phyloP scores from a whole-genome alignment of 2,113 vertebrate species.

The Calypte anna region DNA sequence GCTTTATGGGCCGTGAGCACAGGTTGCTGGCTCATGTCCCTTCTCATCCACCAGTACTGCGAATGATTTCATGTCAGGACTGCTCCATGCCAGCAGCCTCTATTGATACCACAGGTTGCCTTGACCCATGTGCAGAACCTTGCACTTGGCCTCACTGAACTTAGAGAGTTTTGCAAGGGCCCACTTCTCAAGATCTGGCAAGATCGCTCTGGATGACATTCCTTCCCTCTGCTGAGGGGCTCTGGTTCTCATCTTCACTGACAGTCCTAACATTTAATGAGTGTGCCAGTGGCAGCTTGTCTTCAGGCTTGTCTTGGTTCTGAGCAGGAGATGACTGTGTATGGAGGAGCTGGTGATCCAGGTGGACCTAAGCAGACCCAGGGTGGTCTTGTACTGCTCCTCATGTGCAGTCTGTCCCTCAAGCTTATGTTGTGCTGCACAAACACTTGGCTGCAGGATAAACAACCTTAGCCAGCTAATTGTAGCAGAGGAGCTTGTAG shows the following conservation, averaged over 20 bases:
- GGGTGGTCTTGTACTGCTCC: not conserved
- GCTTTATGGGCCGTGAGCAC: not conserved
- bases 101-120: not conserved
- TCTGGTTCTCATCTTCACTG: not conserved
- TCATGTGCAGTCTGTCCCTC: not conserved
- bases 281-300: not conserved
- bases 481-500: not conserved
- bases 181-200: not conserved
- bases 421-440: fast-evolving
- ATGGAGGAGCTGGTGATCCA: not conserved
- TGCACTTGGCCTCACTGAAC: not conserved
- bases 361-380: not conserved
- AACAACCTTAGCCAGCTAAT: fast-evolving
- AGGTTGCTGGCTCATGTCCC: too few species aligned
- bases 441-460: not conserved
- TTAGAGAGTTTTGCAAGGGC: not conserved
- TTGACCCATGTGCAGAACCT: not conserved
- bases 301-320: not conserved
- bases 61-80: not conserved
- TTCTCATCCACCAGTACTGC: not conserved
- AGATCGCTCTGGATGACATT: not conserved
- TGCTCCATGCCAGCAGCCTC: not conserved
- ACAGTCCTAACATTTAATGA: not conserved
- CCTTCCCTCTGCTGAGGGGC: not conserved
- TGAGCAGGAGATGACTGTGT: not conserved